Conservation (phyloP, 2,113 vertebrate species). For the Dicerorhinus sumatrensis region DNA sequence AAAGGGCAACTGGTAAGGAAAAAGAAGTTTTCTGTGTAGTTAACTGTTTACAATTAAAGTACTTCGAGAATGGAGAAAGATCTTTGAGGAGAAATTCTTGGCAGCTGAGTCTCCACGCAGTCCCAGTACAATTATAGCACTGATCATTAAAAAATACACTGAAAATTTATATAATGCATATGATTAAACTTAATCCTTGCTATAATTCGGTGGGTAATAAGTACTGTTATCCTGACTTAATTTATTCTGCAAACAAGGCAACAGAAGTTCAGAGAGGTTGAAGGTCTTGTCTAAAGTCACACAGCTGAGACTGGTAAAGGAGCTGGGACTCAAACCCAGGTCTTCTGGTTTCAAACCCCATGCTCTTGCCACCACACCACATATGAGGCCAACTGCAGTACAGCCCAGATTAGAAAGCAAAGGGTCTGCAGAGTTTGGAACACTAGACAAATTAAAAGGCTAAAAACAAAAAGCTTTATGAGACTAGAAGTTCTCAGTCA, state of each 20-base stretch:
- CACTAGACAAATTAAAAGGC: not conserved
- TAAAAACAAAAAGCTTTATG: constrained; percentile 48
- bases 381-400: not conserved
- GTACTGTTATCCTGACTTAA: not conserved
- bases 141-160: constrained; percentile 12
- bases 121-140: not conserved
- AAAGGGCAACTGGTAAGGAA: constrained; percentile 2
- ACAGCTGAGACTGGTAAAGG: not conserved
- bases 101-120: not conserved
- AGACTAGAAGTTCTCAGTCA: constrained; percentile 24
- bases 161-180: not conserved
- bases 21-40: constrained; percentile 25
- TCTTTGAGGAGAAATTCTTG: constrained; percentile 23
- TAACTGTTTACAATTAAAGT: constrained; percentile 29
- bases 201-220: not conserved
- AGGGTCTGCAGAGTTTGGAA: not conserved
- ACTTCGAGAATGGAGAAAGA: constrained; percentile 20
- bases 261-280: not conserved
- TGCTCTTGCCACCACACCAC: not conserved
- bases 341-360: not conserved
- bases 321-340: not conserved
- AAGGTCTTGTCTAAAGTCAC: not conserved
- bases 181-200: not conserved
- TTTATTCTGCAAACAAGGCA: constrained; percentile 13
- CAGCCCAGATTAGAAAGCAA: not conserved